phyloP scores from a whole-genome alignment of 2,797 vertebrate species.

The Acanthopagrus latus region DNA sequence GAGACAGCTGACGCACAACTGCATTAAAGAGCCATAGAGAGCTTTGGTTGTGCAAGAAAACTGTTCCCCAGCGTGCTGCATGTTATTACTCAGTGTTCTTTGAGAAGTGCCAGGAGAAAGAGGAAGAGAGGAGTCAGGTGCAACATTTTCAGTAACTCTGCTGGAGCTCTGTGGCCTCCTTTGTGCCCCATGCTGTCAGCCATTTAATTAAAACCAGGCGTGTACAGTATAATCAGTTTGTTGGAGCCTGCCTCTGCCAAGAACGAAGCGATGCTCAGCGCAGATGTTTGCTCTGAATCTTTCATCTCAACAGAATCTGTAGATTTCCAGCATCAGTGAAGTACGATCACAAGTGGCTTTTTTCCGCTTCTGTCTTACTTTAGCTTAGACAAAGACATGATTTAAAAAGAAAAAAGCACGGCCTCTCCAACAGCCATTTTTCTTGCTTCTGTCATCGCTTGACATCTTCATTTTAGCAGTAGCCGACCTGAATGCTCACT shows the following conservation, averaged over 20 bases:
- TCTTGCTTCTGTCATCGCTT: constrained; percentile 12
- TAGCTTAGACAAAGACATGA: constrained; percentile 42
- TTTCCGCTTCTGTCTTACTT: constrained; percentile 60
- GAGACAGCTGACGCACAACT: constrained; percentile 16
- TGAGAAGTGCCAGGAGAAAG: background rate
- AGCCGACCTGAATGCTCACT: constrained; percentile 21
- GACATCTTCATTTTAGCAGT: constrained; percentile 25
- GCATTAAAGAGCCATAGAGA: constrained; percentile 8
- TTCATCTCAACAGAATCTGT: constrained; percentile 51
- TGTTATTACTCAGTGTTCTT: constrained; percentile 20
- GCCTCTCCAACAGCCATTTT: constrained; percentile 26
- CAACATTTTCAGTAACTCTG: constrained; percentile 40
- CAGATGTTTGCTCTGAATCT: constrained; percentile 71
- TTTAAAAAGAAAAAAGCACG: constrained; percentile 12
- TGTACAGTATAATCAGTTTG: constrained; percentile 65
- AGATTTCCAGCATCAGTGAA: constrained; percentile 42
- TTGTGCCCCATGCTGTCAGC: constrained; percentile 57
- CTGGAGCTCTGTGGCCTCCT: constrained; percentile 52
- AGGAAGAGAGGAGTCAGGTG: constrained; percentile 54
- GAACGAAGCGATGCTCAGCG: constrained; percentile 59
- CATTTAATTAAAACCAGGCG: constrained; percentile 75
- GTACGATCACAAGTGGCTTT: constrained; percentile 52
- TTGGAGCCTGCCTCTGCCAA: constrained; percentile 54
- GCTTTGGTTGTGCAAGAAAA: background rate
- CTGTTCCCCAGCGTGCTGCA: background rate